These are phyloP conservation scores for Caenorhabditis becei DNA, from an alignment of 2,888 invertebrate genomes.

Conservation along the genomic window DNA sequence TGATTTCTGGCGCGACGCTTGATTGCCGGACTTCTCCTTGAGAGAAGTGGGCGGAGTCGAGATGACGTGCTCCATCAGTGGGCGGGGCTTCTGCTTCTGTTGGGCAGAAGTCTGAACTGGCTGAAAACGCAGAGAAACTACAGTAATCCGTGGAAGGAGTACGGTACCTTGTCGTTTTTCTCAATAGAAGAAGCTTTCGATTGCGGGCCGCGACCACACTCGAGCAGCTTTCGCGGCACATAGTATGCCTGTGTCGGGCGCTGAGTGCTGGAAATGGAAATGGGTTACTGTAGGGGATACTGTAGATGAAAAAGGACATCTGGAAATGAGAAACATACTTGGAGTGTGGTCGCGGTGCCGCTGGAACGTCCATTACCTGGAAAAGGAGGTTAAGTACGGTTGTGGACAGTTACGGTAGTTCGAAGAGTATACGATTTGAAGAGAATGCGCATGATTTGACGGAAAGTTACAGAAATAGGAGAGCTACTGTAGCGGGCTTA, in stretches of 20 bases:
- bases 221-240: constrained; percentile 67
- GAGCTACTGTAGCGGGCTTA: neutral
- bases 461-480: too few species aligned
- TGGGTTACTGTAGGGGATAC: neutral
- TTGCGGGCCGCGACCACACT: constrained; percentile 66
- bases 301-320: too few species aligned
- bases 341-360: constrained; percentile 66
- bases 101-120: constrained; percentile 46
- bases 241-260: constrained; percentile 74
- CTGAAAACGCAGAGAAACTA: constrained; percentile 8
- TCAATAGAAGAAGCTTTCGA: constrained; percentile 40
- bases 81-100: constrained; percentile 62
- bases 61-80: constrained; percentile 65
- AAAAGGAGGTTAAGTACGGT: constrained; percentile 23
- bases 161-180: constrained; percentile 51
- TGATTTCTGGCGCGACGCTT: constrained; percentile 35
- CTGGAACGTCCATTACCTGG: constrained; percentile 67
- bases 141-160: neutral
- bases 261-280: constrained; percentile 49
- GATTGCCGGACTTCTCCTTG: constrained; percentile 39
- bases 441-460: neutral
- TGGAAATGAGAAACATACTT: constrained; percentile 41
- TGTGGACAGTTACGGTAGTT: too few species aligned
- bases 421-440: neutral
- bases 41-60: constrained; percentile 56